A percentile compares a stretch with the other conserved stretches of the same genome.
Conservation (phyloP, 92 coral and sea anemone species). For the Heteractis magnifica region DNA sequence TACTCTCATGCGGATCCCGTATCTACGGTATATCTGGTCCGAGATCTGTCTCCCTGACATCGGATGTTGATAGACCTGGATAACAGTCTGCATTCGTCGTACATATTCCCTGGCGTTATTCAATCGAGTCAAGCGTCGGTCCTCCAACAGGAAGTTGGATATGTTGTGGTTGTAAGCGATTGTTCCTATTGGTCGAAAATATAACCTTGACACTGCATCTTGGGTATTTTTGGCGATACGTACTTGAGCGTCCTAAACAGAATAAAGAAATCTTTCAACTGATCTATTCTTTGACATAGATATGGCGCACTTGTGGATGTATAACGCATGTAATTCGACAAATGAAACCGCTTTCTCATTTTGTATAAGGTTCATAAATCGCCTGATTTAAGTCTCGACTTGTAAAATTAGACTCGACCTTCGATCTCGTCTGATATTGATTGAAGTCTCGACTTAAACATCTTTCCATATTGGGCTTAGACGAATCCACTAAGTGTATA, state of each 20-base stretch:
- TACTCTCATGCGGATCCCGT: conserved; percentile 50
- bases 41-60: conserved; percentile 41
- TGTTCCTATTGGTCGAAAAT: conserved; percentile 12
- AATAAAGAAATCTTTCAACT: not conserved
- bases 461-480: no score
- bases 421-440: no score
- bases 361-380: no score
- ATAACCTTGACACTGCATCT: not conserved
- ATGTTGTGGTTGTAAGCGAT: not conserved
- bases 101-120: conserved; percentile 58
- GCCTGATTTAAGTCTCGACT: no score
- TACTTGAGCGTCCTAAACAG: not conserved
- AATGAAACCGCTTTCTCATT: no score
- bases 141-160: conserved; percentile 16
- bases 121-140: conserved; percentile 49
- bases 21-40: conserved; percentile 50
- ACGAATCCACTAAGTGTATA: no score
- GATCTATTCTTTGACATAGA: no score
- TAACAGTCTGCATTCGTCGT: conserved; percentile 55
- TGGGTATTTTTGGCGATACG: conserved; percentile 3
- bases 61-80: conserved; percentile 37
- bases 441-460: no score
- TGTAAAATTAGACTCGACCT: no score
- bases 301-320: no score
- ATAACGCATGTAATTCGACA: no score